A percentile compares a stretch with the other conserved stretches of the same genome.
Evolutionary conservation across 2,113 vertebrate species (phyloP).

Genomic region (Cephalopterus ornatus): DNA sequence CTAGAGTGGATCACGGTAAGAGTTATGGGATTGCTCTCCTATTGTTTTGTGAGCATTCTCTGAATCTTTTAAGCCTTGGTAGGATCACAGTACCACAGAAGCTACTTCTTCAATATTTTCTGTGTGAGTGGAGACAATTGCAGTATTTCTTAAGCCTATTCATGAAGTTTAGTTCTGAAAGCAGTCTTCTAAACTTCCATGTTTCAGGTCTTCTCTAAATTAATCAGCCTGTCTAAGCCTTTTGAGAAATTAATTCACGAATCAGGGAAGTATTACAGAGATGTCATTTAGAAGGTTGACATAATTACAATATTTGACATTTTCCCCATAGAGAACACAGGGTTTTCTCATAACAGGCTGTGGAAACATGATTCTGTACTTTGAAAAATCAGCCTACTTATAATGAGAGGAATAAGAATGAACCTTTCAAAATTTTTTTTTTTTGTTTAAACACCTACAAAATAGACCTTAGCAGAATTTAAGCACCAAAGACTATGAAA

Average conservation of each 20-base stretch:
- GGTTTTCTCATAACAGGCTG: not conserved
- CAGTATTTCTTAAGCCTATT: not conserved
- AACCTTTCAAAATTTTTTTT: not conserved
- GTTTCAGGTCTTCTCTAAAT: constrained; percentile 8
- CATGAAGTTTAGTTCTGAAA: not conserved
- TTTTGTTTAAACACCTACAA: not conserved
- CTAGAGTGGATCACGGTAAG: not conserved
- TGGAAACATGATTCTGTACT: not conserved
- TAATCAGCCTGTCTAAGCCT: not conserved
- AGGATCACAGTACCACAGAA: not conserved
- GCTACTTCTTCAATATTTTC: not conserved
- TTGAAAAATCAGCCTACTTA: not conserved
- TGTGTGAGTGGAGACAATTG: not conserved
- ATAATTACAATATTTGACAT: constrained; percentile 44
- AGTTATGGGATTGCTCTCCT: not conserved
- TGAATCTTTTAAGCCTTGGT: not conserved
- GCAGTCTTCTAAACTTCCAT: not conserved
- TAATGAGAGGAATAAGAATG: not conserved
- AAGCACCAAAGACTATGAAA: not conserved
- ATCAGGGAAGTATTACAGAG: not conserved
- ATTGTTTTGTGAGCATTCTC: not conserved
- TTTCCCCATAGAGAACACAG: not conserved
- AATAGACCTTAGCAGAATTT: not conserved
- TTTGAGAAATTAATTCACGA: constrained; percentile 33
- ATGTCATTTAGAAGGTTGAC: constrained; percentile 16